These are phyloP conservation scores for Thamnophis sirtalis DNA, from an alignment of 2,113 vertebrate genomes.

Conservation along the genomic window DNA sequence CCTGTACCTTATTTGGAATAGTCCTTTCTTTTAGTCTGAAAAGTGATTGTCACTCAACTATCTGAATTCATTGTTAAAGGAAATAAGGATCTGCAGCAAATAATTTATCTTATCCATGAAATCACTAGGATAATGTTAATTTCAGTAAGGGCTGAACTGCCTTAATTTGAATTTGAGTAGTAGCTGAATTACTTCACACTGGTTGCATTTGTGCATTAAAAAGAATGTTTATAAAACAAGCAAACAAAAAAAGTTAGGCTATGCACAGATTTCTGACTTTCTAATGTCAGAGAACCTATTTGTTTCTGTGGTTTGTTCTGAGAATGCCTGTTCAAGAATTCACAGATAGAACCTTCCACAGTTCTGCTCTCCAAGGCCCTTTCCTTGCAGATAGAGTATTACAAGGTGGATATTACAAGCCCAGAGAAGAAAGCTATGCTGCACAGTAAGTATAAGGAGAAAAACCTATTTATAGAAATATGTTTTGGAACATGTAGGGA, in stretches of 20 bases:
- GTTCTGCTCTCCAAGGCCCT: background rate
- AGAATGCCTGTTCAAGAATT: background rate
- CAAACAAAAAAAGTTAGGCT: background rate
- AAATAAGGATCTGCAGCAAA: background rate
- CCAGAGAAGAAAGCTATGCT: background rate
- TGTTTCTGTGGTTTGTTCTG: background rate
- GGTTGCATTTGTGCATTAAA: background rate
- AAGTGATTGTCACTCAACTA: background rate
- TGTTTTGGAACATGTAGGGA: background rate
- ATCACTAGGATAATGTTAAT: background rate
- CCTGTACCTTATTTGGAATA: background rate
- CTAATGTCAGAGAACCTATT: background rate
- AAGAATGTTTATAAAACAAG: background rate
- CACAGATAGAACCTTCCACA: background rate
- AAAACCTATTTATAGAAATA: background rate
- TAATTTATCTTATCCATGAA: background rate
- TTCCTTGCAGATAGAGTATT: background rate
- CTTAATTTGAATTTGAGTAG: background rate
- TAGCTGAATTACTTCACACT: background rate
- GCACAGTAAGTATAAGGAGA: background rate
- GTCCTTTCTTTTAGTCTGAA: background rate
- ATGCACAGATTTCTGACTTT: background rate
- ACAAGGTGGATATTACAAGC: background rate
- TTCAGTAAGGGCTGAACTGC: background rate
- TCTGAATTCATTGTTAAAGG: background rate